These are phyloP conservation scores for Xestia c-nigrum DNA, from an alignment of 2,888 invertebrate species.

Conservation along the genomic window DNA sequence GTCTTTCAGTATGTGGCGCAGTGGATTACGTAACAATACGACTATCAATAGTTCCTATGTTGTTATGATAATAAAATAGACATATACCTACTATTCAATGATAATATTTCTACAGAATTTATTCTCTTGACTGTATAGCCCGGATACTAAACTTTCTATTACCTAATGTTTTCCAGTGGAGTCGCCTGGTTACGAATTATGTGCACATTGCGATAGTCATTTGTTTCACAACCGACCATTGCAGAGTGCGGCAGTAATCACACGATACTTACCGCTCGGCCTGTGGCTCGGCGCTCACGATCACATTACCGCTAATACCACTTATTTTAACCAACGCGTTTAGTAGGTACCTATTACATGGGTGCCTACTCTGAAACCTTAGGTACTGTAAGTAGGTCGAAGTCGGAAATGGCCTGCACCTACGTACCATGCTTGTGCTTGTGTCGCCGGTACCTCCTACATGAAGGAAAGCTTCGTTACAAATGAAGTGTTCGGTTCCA, in stretches of 20 bases:
- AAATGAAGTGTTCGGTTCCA: constrained; percentile 55
- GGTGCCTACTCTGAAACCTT: background rate
- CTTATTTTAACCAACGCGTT: background rate
- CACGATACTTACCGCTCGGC: background rate
- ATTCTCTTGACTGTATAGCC: background rate
- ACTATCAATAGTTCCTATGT: background rate
- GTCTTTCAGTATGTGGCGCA: constrained; percentile 20
- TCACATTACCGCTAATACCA: background rate
- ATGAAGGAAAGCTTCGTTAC: background rate
- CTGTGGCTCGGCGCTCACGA: no score
- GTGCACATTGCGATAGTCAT: constrained; percentile 10
- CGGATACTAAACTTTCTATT: constrained; percentile 31
- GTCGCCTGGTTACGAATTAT: constrained; percentile 14
- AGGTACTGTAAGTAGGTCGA: background rate
- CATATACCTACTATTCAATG: background rate
- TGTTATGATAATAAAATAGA: constrained; percentile 16
- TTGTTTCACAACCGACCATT: constrained; percentile 14
- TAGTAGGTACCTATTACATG: background rate
- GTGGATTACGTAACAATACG: constrained; percentile 3
- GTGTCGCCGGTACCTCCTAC: background rate
- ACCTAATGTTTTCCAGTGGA: constrained; percentile 10
- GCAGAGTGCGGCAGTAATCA: background rate
- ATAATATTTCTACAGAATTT: background rate
- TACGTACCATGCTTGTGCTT: background rate
- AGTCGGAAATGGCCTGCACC: background rate